Percentiles rank a stretch among this genome's conserved stretches.
Conservation (phyloP, 2,797 vertebrate genomes). For the Sebastes iracundus region DNA sequence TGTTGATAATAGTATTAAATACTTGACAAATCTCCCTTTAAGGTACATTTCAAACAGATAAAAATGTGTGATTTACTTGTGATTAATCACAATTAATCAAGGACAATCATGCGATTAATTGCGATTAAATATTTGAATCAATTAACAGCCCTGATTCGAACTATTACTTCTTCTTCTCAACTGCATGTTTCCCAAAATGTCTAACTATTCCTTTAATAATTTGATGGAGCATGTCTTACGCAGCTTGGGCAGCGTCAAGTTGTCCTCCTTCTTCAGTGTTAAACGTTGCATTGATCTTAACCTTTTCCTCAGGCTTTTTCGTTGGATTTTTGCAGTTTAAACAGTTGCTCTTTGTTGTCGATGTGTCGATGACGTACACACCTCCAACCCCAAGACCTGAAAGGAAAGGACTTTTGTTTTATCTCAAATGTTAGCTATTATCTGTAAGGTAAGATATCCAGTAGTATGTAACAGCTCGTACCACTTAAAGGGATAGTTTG, state of each 20-base stretch:
- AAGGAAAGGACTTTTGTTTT: neutral
- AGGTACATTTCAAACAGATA: too few relatives aligned
- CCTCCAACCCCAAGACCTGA: neutral
- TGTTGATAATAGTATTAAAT: too few relatives aligned
- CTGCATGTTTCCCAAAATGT: neutral
- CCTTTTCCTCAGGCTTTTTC: accelerated
- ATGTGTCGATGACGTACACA: constrained; percentile 1
- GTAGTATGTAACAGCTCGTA: neutral
- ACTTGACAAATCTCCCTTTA: too few relatives aligned
- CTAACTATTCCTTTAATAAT: neutral
- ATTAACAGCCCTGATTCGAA: too few relatives aligned
- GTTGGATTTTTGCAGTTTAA: constrained; percentile 36
- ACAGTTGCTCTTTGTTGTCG: accelerated
- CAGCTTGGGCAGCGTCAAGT: neutral
- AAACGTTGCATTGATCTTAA: accelerated
- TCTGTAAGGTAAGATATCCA: neutral
- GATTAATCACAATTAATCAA: too few relatives aligned
- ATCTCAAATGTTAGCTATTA: neutral
- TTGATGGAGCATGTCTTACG: constrained; percentile 35
- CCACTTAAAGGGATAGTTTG: too few relatives aligned
- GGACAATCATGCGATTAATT: too few relatives aligned
- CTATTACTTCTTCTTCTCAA: too few relatives aligned
- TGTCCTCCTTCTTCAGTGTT: accelerated
- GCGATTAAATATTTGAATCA: too few relatives aligned
- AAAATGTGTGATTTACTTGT: too few relatives aligned